These are phyloP conservation scores for Grammomys surdaster DNA, from an alignment of 2,113 vertebrate genomes.

Conservation along the genomic window DNA sequence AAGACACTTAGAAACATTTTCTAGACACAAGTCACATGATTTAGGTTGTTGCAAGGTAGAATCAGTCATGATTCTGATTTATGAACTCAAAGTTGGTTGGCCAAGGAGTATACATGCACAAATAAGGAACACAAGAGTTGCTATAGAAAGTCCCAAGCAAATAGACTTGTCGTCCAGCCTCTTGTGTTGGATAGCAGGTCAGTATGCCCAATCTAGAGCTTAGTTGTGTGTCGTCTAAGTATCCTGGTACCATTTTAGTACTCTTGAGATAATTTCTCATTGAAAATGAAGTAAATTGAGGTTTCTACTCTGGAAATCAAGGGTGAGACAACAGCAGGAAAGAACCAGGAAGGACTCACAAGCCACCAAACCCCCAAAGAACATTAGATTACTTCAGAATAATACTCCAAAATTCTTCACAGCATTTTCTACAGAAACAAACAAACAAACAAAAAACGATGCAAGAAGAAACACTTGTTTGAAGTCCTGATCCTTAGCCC, in stretches of 20 bases:
- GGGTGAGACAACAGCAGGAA: background rate
- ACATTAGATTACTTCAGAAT: rapidly evolving
- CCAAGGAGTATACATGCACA: background rate
- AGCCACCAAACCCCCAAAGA: background rate
- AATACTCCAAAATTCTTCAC: background rate
- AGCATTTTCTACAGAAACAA: background rate
- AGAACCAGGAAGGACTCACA: background rate
- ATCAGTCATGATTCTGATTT: background rate
- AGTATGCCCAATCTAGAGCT: background rate
- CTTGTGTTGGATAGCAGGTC: rapidly evolving
- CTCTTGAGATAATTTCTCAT: background rate
- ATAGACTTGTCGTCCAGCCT: background rate
- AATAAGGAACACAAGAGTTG: background rate
- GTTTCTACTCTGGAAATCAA: background rate
- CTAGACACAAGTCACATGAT: background rate
- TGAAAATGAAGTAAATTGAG: background rate
- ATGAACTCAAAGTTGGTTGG: background rate
- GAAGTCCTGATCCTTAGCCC: background rate
- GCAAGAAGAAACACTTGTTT: background rate
- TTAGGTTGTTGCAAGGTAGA: background rate
- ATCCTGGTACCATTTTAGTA: background rate
- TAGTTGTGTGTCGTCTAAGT: rapidly evolving
- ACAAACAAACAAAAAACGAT: background rate
- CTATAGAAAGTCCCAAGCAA: background rate
- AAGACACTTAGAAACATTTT: background rate